phyloP scores from a whole-genome alignment of 2,113 vertebrate species.

The Hippocampus mohnikei region DNA sequence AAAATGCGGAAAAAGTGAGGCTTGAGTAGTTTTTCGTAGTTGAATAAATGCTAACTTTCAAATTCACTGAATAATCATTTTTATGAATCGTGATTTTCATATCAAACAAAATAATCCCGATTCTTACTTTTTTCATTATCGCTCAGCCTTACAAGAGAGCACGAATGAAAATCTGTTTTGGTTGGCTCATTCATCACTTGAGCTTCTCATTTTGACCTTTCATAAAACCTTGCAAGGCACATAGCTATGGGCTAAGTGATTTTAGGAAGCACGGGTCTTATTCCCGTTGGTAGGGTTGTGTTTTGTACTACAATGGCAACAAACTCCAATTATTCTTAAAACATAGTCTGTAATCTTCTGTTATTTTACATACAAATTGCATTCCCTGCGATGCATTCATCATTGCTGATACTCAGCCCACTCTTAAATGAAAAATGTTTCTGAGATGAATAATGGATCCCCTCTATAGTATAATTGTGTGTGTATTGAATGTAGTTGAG shows the following conservation, averaged over 20 bases:
- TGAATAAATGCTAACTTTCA: too few relatives aligned
- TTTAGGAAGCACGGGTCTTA: slow-evolving; percentile 67
- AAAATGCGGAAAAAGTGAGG: too few relatives aligned
- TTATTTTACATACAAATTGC: slow-evolving; percentile 84
- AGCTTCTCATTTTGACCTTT: slow-evolving; percentile 59
- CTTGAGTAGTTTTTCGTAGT: too few relatives aligned
- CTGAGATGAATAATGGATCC: slow-evolving; percentile 80
- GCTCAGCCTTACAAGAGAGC: neutral
- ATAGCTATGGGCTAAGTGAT: slow-evolving; percentile 71
- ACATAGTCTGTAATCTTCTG: slow-evolving; percentile 80
- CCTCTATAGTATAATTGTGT: slow-evolving; percentile 71
- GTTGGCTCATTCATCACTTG: slow-evolving; percentile 61
- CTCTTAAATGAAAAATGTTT: slow-evolving; percentile 79
- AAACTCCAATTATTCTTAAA: slow-evolving; percentile 79
- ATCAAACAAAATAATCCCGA: too few relatives aligned
- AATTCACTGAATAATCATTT: too few relatives aligned
- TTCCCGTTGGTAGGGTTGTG: slow-evolving; percentile 62
- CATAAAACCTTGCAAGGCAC: slow-evolving; percentile 46
- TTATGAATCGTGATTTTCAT: too few relatives aligned
- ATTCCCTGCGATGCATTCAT: slow-evolving; percentile 77
- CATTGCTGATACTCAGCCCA: slow-evolving; percentile 74
- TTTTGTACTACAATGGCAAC: slow-evolving; percentile 71
- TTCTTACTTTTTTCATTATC: too few relatives aligned
- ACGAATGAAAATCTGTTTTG: slow-evolving; percentile 60
- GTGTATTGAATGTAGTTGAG: slow-evolving; percentile 69